Conservation (phyloP, 2,888 invertebrate genomes). For the Erannis defoliaria region DNA sequence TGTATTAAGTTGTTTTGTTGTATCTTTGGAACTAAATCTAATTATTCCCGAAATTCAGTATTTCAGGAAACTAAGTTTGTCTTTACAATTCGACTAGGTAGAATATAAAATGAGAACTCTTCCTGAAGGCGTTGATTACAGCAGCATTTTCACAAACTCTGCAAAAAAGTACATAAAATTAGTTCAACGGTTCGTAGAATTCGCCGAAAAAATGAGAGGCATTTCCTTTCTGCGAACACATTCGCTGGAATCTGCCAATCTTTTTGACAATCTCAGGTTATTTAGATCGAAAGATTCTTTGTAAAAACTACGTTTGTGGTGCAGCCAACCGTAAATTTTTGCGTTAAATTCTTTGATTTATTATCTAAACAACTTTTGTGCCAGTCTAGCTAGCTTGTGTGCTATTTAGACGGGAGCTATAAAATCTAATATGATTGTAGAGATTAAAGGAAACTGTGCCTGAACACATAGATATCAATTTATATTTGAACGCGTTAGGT, state of each 20-base stretch:
- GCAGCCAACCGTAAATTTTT: slow-evolving; percentile 32
- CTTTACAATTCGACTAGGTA: slow-evolving; percentile 30
- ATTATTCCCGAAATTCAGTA: slow-evolving; percentile 4
- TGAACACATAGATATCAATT: too few relatives aligned
- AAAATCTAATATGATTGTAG: neutral
- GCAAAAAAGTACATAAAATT: slow-evolving; percentile 60
- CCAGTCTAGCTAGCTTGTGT: slow-evolving; percentile 19
- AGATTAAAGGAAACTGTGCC: slow-evolving; percentile 4
- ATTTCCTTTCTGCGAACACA: slow-evolving; percentile 29
- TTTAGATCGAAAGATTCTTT: slow-evolving; percentile 17
- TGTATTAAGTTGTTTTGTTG: too few relatives aligned
- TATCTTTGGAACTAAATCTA: neutral
- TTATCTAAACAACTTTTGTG: slow-evolving; percentile 29
- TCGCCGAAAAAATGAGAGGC: slow-evolving; percentile 17
- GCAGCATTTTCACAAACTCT: slow-evolving; percentile 88
- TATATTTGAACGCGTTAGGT: too few relatives aligned
- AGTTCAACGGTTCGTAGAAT: slow-evolving; percentile 24
- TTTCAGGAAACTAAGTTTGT: slow-evolving; percentile 18
- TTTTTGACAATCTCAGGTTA: slow-evolving; percentile 33
- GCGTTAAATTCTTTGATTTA: slow-evolving; percentile 29
- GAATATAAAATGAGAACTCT: slow-evolving; percentile 65
- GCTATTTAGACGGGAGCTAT: slow-evolving; percentile 3
- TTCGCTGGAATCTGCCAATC: slow-evolving; percentile 37
- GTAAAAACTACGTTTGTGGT: slow-evolving; percentile 19
- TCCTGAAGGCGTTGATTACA: slow-evolving; percentile 74